Evolutionary conservation across 2,113 vertebrate genomes (phyloP).

Genomic region (Isichthys henryi): DNA sequence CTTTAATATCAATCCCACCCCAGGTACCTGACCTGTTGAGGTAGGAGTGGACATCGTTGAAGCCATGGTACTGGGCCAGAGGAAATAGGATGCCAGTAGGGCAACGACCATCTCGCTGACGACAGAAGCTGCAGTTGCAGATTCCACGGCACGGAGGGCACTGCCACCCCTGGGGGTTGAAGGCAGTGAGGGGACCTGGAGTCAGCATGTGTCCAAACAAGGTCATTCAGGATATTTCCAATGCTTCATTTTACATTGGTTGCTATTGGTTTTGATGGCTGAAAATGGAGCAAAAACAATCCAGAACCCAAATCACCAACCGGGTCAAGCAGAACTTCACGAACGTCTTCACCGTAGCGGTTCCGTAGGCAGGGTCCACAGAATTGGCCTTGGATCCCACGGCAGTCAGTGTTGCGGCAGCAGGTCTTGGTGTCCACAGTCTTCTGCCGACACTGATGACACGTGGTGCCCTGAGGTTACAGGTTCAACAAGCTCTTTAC

Average conservation of each 20-base stretch:
- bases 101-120: conserved; percentile 58
- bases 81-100: conserved; percentile 66
- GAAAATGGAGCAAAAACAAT: neutral
- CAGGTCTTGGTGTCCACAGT: conserved; percentile 64
- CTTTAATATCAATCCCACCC: neutral
- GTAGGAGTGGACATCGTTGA: conserved; percentile 66
- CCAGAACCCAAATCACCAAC: conserved; percentile 38
- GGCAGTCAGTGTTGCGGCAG: conserved; percentile 58
- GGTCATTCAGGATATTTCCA: neutral
- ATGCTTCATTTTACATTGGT: neutral
- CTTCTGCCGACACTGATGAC: conserved; percentile 71
- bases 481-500: neutral
- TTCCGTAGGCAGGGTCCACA: conserved; percentile 67
- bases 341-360: conserved; percentile 65
- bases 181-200: neutral
- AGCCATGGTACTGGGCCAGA: conserved; percentile 62
- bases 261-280: neutral
- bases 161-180: conserved; percentile 49
- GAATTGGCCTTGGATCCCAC: conserved; percentile 64
- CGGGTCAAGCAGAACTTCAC: conserved; percentile 57
- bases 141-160: conserved; percentile 66
- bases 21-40: conserved; percentile 49
- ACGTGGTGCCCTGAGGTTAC: conserved; percentile 57
- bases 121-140: conserved; percentile 71
- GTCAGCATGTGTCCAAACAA: neutral